Evolutionary conservation across 2,797 vertebrate genomes (phyloP), one percentile per base, ranked within the genome.

Genomic region (Anolis apletophallus): DNA sequence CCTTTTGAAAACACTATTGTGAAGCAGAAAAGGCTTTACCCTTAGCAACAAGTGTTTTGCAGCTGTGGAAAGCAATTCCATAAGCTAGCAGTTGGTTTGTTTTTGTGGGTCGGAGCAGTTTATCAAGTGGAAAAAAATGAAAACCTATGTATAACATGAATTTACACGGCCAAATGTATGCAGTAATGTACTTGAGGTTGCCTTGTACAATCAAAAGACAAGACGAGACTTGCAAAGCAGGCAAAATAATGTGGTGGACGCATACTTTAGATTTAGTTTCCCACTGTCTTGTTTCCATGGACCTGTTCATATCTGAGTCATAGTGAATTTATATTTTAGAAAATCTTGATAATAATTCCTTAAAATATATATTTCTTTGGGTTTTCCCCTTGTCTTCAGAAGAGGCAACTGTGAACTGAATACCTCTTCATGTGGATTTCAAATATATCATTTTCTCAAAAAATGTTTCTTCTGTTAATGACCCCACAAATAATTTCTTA

Each of bases 1-100:
- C 93, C 89, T 91, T 94, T 92, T 64, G 88, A 85, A 85, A 87
- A 89, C 87, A 72, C 77, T 85, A 91, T 94, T 94, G 93, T 88
- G 92, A 94, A 81, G 93, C 88, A 82, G 88, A 89, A 40, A 77
- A 77, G 16, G 74, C 83, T 91, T 93, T 92, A 80, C 89, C 90
- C 92, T 86, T 93, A 89, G 93, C 92, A 93, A 94, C 92, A 87
- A 88, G 89, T 91, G 88, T 93, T 93, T 89, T 90, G 91, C 82
- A 89, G 89, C 86, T 87, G 71, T n/a, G 85, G 75, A 83, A 92
- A 84, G 89, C 90, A 91, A 87, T 80, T 40, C 87, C 85, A 91
- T 92, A 86, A 91, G 85, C 80, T 54, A 14, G 89, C 72, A 74
- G 50, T 80, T 54, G 77, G 87, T 80, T 54, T 79, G 87, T 87